Evolutionary conservation across 1,140 invertebrate species (phyloP).

Genomic region (Mamestra configurata): DNA sequence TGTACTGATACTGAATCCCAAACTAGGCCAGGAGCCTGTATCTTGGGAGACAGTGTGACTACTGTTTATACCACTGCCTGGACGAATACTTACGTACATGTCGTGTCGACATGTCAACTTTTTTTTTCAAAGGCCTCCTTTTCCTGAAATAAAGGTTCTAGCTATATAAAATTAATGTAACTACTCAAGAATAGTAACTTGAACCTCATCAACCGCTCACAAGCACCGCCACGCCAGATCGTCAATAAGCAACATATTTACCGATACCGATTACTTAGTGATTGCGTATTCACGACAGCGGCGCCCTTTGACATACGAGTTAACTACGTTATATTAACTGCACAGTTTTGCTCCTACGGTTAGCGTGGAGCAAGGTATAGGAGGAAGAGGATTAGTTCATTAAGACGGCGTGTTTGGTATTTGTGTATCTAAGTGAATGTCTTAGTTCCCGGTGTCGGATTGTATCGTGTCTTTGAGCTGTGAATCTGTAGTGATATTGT

Average conservation of each 20-base stretch:
- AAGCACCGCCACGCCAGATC: background rate
- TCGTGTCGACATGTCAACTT: too few relatives aligned
- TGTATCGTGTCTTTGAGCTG: too few relatives aligned
- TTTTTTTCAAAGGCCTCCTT: too few relatives aligned
- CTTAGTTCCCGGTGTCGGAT: background rate
- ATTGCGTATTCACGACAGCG: conserved; percentile 44
- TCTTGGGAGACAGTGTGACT: too few relatives aligned
- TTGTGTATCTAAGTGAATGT: background rate
- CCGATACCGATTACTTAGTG: conserved; percentile 36
- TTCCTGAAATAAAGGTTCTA: too few relatives aligned
- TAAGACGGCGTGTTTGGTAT: background rate
- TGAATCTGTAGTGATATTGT: too few relatives aligned
- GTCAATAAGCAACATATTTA: conserved; percentile 37
- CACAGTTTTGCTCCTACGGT: conserved; percentile 34
- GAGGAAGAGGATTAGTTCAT: background rate
- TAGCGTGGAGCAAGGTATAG: conserved; percentile 15
- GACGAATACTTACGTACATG: too few relatives aligned
- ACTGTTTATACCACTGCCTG: too few relatives aligned
- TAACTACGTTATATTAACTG: conserved; percentile 48
- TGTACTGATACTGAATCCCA: too few relatives aligned
- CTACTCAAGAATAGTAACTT: background rate
- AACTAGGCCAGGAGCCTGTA: too few relatives aligned
- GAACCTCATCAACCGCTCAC: background rate
- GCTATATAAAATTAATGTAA: background rate
- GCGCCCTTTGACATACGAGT: conserved; percentile 44